Conservation (phyloP, 2,113 vertebrate species). For the Aramus guarauna region DNA sequence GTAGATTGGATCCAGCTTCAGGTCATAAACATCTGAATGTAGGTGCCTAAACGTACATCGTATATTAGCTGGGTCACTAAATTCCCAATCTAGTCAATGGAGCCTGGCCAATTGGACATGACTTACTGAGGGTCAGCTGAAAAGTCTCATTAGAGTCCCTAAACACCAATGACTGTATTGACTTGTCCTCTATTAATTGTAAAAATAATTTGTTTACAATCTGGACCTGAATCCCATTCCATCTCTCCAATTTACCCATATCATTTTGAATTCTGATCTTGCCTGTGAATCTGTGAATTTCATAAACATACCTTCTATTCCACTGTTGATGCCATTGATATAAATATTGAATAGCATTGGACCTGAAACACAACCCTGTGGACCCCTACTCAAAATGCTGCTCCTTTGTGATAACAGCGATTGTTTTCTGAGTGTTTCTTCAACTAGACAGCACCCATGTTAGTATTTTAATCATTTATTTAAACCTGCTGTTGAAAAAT, state of each 20-base stretch:
- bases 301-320: not conserved
- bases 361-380: not conserved
- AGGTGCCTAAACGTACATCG: not conserved
- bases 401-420: not conserved
- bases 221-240: not conserved
- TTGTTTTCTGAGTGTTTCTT: slow-evolving; percentile 10
- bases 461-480: slow-evolving; percentile 4
- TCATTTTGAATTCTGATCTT: not conserved
- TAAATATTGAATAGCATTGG: not conserved
- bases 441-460: not conserved
- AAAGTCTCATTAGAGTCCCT: not conserved
- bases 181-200: not conserved
- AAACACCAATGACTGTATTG: not conserved
- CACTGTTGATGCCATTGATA: not conserved
- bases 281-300: not conserved
- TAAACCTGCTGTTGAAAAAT: slow-evolving; percentile 23
- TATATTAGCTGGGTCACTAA: not conserved
- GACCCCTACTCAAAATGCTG: not conserved
- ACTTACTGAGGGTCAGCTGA: not conserved
- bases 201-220: slow-evolving; percentile 25
- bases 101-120: not conserved
- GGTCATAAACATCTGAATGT: not conserved
- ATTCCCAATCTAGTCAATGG: not conserved
- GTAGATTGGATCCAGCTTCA: not conserved
- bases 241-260: not conserved